Conservation (phyloP, 2,113 vertebrate genomes). For the Ginglymostoma cirratum region DNA sequence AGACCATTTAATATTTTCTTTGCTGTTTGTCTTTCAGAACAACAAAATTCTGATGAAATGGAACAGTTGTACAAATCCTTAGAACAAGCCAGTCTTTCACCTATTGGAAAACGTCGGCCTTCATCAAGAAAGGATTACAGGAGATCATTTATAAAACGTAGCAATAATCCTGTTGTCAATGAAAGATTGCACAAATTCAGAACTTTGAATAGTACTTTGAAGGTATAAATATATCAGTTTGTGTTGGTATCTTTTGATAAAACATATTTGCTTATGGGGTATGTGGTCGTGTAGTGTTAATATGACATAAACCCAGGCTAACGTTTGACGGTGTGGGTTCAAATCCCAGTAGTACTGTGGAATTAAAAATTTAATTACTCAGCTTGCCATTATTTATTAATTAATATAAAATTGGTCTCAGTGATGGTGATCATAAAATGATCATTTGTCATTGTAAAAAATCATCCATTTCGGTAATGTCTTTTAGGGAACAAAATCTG, state of each 20-base stretch:
- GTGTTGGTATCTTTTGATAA: neutral
- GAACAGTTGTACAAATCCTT: slow-evolving; percentile 84
- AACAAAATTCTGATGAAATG: slow-evolving; percentile 78
- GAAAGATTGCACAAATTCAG: slow-evolving; percentile 84
- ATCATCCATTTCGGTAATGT: too few species aligned
- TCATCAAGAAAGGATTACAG: slow-evolving; percentile 86
- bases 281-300: too few species aligned
- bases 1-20: neutral
- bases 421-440: too few species aligned
- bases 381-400: too few species aligned
- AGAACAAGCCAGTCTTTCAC: slow-evolving; percentile 85
- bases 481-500: too few species aligned
- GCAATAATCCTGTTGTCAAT: slow-evolving; percentile 84
- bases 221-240: slow-evolving; percentile 61
- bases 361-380: too few species aligned
- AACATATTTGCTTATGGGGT: neutral
- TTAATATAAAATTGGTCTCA: too few species aligned
- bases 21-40: slow-evolving; percentile 46
- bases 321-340: too few species aligned
- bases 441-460: too few species aligned
- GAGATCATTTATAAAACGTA: slow-evolving; percentile 85
- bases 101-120: slow-evolving; percentile 79
- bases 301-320: too few species aligned
- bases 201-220: slow-evolving; percentile 87
- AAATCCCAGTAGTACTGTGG: too few species aligned